phyloP scores from a whole-genome alignment of 2,888 invertebrate species.

The Lochmaea capreae region DNA sequence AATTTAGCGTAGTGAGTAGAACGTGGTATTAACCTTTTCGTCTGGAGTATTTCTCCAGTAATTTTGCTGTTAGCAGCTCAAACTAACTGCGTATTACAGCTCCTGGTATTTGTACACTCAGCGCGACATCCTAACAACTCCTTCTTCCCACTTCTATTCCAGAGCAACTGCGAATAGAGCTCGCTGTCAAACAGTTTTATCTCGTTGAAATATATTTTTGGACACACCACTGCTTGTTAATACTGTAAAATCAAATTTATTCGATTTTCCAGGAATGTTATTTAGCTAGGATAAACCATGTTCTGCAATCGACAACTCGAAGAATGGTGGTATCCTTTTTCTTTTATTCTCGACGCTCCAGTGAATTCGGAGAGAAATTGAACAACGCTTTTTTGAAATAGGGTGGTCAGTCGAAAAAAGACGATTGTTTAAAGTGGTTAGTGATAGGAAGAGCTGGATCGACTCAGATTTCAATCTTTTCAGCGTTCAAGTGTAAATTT shows the following conservation, averaged over 20 bases:
- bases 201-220: neutral
- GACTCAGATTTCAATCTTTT: too few relatives aligned
- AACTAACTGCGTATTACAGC: too few relatives aligned
- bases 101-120: too few relatives aligned
- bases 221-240: neutral
- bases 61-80: too few relatives aligned
- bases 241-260: slow-evolving; percentile 39
- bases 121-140: too few relatives aligned
- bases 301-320: slow-evolving; percentile 25
- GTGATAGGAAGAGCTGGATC: neutral
- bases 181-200: neutral
- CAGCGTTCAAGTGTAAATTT: too few relatives aligned
- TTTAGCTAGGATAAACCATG: slow-evolving; percentile 29
- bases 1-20: too few relatives aligned
- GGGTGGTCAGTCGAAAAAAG: neutral
- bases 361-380: neutral
- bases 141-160: too few relatives aligned
- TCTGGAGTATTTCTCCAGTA: too few relatives aligned
- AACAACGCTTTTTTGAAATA: neutral
- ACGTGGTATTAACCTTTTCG: too few relatives aligned
- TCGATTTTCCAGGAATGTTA: slow-evolving; percentile 37
- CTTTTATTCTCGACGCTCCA: slow-evolving; percentile 4
- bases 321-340: slow-evolving; percentile 1
- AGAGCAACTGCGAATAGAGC: too few relatives aligned
- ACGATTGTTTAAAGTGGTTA: neutral